Evolutionary conservation across 2,888 invertebrate species (phyloP), one percentile per base, ranked within the genome.

Genomic region (Operophtera brumata): DNA sequence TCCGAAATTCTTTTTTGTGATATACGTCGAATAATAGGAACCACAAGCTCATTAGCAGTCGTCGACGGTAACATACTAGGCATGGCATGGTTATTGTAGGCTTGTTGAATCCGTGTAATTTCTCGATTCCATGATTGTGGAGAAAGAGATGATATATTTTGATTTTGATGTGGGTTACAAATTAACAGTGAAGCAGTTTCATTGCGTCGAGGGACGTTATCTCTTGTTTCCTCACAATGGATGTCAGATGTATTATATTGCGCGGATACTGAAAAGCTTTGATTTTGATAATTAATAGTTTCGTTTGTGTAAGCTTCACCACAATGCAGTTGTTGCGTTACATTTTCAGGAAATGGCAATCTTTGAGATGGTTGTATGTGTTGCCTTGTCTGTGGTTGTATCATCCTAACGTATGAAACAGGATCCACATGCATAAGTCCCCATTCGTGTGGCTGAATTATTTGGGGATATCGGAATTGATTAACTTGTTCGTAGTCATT

Each of bases 1-100:
- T 59, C 53, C 2, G 47, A 34, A 30, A 40, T 25, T 40, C 43
- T 54, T 51, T 54, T 57, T 30, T 20, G 53, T 1, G 54, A 26
- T 9, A 42, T 42, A 13, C 37, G 52, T 12, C 34, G 57, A 37
- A 8, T 26, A 36, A 13, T 32, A 30, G 37, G 11, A 12, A 35
- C 14, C 11, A 35, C 14, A 51, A 35, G 11, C 6, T 49, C 39
- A n/a, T 46, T 39, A 34, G 13, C 9, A 25, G 14, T 10, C 13
- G 35, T 25, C 10, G 48, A 28, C 13, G 50, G 39, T 1, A 34
- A 1, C 30, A 47, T 44, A 26, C 34, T 32, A 7, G 42, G 20
- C 3, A 30, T 9, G 1, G 43, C 26, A 44, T 39, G 42, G 47
- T 50, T 49, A 30, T 34, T 47, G 13, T 50, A 47, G 8, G 12